phyloP scores from a whole-genome alignment of 1,140 invertebrate species.

The Paraescarpia echinospica region DNA sequence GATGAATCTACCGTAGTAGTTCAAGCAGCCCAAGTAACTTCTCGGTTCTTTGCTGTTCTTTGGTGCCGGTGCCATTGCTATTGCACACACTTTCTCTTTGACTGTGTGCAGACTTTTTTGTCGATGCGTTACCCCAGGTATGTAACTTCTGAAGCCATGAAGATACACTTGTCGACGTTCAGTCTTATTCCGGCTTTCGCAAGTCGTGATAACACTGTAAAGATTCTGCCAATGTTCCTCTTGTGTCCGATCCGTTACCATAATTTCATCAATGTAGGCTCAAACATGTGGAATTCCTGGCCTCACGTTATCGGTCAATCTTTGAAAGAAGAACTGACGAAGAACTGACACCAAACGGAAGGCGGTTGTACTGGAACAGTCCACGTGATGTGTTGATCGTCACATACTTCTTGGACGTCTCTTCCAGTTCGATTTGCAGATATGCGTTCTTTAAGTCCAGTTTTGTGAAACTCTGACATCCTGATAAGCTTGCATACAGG shows the following conservation, averaged over 20 bases:
- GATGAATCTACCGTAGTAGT: too few species aligned
- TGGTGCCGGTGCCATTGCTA: too few species aligned
- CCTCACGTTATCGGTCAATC: conserved; percentile 32
- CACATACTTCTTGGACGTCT: conserved; percentile 19
- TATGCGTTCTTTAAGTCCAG: conserved; percentile 41
- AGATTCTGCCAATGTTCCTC: conserved; percentile 28
- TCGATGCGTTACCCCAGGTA: too few species aligned
- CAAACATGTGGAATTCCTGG: conserved; percentile 10
- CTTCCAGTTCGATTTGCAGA: conserved; percentile 36
- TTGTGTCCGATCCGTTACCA: too few species aligned
- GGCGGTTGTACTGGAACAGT: conserved; percentile 54
- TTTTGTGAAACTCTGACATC: conserved; percentile 42
- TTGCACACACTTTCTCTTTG: too few species aligned
- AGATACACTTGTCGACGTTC: not conserved
- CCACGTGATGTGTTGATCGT: conserved; percentile 55
- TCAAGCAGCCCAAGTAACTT: too few species aligned
- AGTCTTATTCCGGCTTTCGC: too few species aligned
- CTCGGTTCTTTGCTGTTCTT: too few species aligned
- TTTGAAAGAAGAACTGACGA: conserved; percentile 31
- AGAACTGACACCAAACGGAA: too few species aligned
- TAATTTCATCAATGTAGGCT: conserved; percentile 34
- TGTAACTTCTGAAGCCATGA: not conserved
- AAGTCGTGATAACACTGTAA: not conserved
- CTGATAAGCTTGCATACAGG: conserved; percentile 32
- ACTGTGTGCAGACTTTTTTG: too few species aligned